Evolutionary conservation across 2,888 invertebrate genomes (phyloP).

Genomic region (Plagodis pulveraria): DNA sequence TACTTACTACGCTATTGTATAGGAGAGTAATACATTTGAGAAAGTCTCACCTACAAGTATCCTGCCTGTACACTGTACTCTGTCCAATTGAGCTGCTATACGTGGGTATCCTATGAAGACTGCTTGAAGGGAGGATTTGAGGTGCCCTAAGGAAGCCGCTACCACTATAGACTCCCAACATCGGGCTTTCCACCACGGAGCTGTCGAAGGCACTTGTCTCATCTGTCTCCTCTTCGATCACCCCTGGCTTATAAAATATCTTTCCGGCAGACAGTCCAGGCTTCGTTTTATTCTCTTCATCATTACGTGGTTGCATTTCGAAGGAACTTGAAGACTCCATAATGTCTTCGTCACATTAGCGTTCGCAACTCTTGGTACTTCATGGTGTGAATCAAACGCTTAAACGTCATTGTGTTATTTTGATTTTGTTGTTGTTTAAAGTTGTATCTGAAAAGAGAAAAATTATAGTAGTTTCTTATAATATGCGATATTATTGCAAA

Average conservation of each 20-base stretch:
- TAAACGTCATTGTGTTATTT: conserved; percentile 17
- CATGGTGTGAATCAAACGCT: conserved; percentile 8
- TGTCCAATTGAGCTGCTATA: conserved; percentile 86
- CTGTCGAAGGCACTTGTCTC: conserved; percentile 79
- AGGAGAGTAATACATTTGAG: not conserved
- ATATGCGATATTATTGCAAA: too few relatives aligned
- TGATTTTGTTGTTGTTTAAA: not conserved
- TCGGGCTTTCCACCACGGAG: conserved; percentile 73
- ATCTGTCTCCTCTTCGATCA: conserved; percentile 75
- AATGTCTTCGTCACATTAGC: conserved; percentile 62
- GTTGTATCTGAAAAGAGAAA: conserved; percentile 18
- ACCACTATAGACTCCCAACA: conserved; percentile 61
- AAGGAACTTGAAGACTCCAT: conserved; percentile 60
- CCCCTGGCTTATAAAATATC: conserved; percentile 79
- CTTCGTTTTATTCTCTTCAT: conserved; percentile 55
- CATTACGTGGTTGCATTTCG: conserved; percentile 71
- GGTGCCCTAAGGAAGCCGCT: conserved; percentile 64
- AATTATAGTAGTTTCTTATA: not conserved
- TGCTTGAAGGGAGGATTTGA: conserved; percentile 70
- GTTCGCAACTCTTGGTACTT: conserved; percentile 33
- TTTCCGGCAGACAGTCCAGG: conserved; percentile 67
- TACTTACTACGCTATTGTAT: too few relatives aligned
- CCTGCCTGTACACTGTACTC: conserved; percentile 81
- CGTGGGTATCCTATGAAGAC: conserved; percentile 85
- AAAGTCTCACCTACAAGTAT: conserved; percentile 80